A percentile compares a stretch with the other conserved stretches of the same genome.
phyloP scores from a whole-genome alignment of 2,113 vertebrate species.

The Ictalurus punctatus region DNA sequence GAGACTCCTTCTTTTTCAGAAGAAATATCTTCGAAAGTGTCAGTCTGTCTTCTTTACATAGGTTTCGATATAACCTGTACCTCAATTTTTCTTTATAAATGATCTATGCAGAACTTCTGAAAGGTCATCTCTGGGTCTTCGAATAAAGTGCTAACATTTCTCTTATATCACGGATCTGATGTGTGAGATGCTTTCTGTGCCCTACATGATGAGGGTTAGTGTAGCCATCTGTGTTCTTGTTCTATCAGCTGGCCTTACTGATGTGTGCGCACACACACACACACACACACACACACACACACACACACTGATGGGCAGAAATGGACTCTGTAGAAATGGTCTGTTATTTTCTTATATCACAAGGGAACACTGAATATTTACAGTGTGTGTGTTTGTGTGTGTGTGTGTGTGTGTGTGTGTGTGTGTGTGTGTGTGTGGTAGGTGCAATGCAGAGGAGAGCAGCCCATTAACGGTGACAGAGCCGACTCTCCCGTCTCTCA shows the following conservation, averaged over 20 bases:
- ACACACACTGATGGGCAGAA: neutral
- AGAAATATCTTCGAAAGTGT: neutral
- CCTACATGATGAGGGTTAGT: constrained; percentile 41
- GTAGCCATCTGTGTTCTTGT: constrained; percentile 46
- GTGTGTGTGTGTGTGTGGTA: constrained; percentile 18
- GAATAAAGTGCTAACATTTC: neutral
- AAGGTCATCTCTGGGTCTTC: neutral
- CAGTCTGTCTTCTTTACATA: too few species aligned
- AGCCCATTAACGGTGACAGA: constrained; percentile 51
- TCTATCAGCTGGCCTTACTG: constrained; percentile 17
- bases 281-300: constrained; percentile 8
- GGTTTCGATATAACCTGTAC: neutral
- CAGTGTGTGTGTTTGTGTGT: neutral
- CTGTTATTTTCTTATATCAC: constrained; percentile 26
- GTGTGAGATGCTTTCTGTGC: constrained; percentile 1
- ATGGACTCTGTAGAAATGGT: neutral
- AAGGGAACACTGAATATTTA: neutral
- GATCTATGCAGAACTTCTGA: neutral
- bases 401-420: constrained; percentile 8
- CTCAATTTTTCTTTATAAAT: neutral
- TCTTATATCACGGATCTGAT: neutral
- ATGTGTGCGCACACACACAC: constrained; percentile 12
- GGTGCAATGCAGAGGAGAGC: constrained; percentile 45
- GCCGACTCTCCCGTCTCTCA: constrained; percentile 40
- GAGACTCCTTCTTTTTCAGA: neutral